phyloP scores from a whole-genome alignment of 2,888 invertebrate genomes.

The Podotricha telesiphe region DNA sequence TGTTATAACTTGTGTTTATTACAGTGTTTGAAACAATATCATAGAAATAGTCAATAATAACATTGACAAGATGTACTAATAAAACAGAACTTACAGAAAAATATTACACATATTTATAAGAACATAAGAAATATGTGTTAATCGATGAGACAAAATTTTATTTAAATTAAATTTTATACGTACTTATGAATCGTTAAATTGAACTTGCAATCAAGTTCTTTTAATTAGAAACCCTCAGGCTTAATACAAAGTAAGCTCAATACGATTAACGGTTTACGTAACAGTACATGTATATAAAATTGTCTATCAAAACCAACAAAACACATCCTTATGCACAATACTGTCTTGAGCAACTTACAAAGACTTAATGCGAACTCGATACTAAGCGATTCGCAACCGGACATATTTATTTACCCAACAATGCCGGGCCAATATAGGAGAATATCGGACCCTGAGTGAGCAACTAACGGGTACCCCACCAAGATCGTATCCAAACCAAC shows the following conservation, averaged over 20 bases:
- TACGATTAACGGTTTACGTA: constrained; percentile 43
- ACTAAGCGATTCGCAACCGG: constrained; percentile 56
- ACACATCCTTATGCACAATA: constrained; percentile 42
- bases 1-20: not conserved
- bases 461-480: constrained; percentile 73
- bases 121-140: not conserved
- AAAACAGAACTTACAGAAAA: not conserved
- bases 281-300: constrained; percentile 41
- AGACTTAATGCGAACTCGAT: constrained; percentile 40
- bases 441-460: constrained; percentile 69
- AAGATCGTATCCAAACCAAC: constrained; percentile 50
- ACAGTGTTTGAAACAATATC: not conserved
- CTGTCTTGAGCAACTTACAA: constrained; percentile 44
- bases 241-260: constrained; percentile 39
- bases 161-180: not conserved
- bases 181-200: not conserved
- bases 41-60: not conserved
- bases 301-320: constrained; percentile 44
- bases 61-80: too few species aligned
- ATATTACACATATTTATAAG: too few species aligned
- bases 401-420: constrained; percentile 66
- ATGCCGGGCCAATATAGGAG: constrained; percentile 75
- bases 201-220: not conserved
- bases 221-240: constrained; percentile 6
- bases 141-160: not conserved